phyloP scores from a whole-genome alignment of 2,797 vertebrate genomes.

The Lemur catta region DNA sequence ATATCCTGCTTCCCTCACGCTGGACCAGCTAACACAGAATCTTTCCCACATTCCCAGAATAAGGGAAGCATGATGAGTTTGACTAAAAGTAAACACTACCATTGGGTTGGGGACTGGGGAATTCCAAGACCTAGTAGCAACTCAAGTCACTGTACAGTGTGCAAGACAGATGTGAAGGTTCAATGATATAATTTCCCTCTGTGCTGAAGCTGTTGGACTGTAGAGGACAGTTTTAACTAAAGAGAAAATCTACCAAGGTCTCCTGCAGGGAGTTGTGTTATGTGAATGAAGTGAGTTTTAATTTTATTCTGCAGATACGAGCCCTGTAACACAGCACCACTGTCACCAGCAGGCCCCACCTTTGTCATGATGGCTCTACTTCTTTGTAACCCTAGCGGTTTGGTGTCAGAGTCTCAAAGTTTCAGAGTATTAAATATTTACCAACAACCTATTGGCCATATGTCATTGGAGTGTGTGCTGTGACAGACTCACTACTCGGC shows the following conservation, averaged over 20 bases:
- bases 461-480: conserved; percentile 82
- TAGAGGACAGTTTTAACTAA: conserved; percentile 76
- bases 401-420: conserved; percentile 82
- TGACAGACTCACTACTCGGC: conserved; percentile 85
- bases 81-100: neutral
- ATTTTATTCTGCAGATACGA: conserved; percentile 77
- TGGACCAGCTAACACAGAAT: neutral
- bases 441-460: conserved; percentile 87
- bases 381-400: conserved; percentile 82
- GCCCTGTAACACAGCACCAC: conserved; percentile 80
- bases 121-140: conserved; percentile 37
- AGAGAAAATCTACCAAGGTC: conserved; percentile 63
- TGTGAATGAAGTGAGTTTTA: conserved; percentile 82
- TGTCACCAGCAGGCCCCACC: conserved; percentile 69
- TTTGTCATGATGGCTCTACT: conserved; percentile 79
- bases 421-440: conserved; percentile 92
- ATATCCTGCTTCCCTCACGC: neutral
- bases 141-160: neutral
- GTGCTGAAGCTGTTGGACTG: conserved; percentile 66
- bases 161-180: conserved; percentile 41
- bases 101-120: neutral
- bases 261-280: conserved; percentile 70
- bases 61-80: neutral
- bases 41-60: neutral
- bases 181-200: conserved; percentile 46